Conservation (phyloP, 1,140 invertebrate species). For the Pseudomyrmex sp. region DNA sequence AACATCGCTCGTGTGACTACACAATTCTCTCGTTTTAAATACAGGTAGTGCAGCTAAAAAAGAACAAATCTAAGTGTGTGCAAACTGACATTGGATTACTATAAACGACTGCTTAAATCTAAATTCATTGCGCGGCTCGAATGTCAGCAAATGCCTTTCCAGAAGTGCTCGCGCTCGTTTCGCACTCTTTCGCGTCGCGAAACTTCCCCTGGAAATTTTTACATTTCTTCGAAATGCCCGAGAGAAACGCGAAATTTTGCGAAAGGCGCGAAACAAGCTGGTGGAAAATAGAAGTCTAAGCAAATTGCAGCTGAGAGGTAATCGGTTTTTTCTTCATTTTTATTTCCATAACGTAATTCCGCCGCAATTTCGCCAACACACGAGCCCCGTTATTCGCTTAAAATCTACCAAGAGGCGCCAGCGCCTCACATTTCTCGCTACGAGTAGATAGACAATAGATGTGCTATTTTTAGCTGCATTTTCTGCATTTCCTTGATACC, state of each 20-base stretch:
- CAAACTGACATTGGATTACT: not conserved
- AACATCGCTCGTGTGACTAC: not conserved
- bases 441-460: constrained; percentile 18
- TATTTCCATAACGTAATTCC: not conserved
- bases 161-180: not conserved
- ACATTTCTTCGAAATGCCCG: not conserved
- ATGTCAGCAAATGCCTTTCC: not conserved
- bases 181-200: not conserved
- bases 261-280: not conserved
- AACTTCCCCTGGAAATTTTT: not conserved
- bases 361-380: not conserved
- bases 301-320: not conserved
- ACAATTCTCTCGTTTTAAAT: not conserved
- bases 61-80: not conserved
- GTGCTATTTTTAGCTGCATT: constrained; percentile 25
- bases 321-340: not conserved
- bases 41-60: constrained; percentile 11
- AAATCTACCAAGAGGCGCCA: constrained; percentile 78
- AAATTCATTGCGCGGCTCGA: not conserved
- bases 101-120: constrained; percentile 19
- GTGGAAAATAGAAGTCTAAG: not conserved
- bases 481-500: constrained; percentile 18
- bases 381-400: constrained; percentile 71
- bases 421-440: constrained; percentile 67
- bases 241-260: not conserved